A percentile compares a stretch with the other conserved stretches of the same genome.
Evolutionary conservation across 1,140 invertebrate genomes (phyloP).

Genomic region (Lordiphosa stackelbergi): DNA sequence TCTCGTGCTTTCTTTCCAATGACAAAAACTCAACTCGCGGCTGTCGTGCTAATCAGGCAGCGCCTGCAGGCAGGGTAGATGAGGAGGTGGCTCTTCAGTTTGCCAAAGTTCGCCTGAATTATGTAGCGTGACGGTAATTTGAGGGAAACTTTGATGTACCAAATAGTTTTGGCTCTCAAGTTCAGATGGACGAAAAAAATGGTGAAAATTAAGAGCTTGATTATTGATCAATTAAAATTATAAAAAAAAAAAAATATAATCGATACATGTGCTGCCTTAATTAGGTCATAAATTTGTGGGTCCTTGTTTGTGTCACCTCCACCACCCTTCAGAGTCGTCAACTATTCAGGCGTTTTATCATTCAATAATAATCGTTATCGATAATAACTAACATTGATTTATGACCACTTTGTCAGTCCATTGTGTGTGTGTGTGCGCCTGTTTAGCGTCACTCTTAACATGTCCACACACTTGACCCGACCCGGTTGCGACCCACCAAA

Average conservation of each 20-base stretch:
- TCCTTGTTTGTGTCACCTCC: background rate
- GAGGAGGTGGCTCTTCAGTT: conserved; percentile 1
- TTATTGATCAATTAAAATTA: no score
- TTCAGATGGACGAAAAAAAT: conserved; percentile 9
- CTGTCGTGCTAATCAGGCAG: conserved; percentile 58
- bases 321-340: background rate
- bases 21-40: conserved; percentile 26
- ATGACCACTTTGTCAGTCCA: conserved; percentile 34
- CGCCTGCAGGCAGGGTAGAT: conserved; percentile 19
- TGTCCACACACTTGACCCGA: conserved; percentile 30
- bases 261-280: background rate
- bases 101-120: conserved; percentile 57
- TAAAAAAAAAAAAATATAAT: no score
- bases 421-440: conserved; percentile 10
- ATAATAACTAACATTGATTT: conserved; percentile 65
- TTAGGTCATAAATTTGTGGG: conserved; percentile 10
- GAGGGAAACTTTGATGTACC: conserved; percentile 61
- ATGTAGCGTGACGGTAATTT: conserved; percentile 70
- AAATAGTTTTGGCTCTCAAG: conserved; percentile 59
- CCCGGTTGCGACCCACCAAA: background rate
- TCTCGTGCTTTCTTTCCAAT: conserved; percentile 11
- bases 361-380: conserved; percentile 70
- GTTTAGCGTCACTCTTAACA: conserved; percentile 42
- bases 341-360: conserved; percentile 23
- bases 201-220: conserved; percentile 1